Evolutionary conservation across 2,113 vertebrate genomes (phyloP), one percentile per base, ranked within the genome.

Genomic region (Colaptes auratus): DNA sequence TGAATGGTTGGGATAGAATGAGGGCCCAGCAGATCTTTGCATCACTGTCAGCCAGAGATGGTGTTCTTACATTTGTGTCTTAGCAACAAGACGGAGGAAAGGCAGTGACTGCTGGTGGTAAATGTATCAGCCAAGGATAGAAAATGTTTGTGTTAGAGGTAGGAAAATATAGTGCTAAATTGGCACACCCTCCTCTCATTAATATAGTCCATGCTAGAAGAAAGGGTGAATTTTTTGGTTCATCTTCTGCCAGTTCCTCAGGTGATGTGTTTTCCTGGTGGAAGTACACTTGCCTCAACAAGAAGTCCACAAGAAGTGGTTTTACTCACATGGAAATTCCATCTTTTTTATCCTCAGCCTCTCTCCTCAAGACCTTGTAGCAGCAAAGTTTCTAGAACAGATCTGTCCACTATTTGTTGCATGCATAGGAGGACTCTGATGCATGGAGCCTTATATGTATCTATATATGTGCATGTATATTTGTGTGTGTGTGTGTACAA

Each of bases 401-500:
- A 12, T 63, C n/a, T 83, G 23, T 39, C 31, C 18, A 24, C 17
- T 71, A 12, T 21, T 66, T 7, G 71, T 63, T 58, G 7, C 15
- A 71, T 63, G 18, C 28, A 6, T 70, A 80, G 50, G 66, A 85
- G 46, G 12, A 35, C 31, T 28, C 14, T 75, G 17, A 66, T 35
- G 58, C 10, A 48, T 30, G 23, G n/a, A 71, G 8, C 72, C 25
- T 27, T 70, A 25, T 18, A 28, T 31, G 12, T 42, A 66, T 46
- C 19, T 21, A 33, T 7, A 25, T 0, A 28, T 0, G 30, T 7
- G 61, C 2, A 20, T 0, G 0, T 0, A 0, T 12, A 5, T 53
- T 23, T 20, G 6, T 71, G 8, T 71, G 5, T 63, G 2, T 60
- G 14, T 16, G 5, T 16, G 10, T 44, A 15, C n/a, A 55, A 56